Evolutionary conservation across 2,888 invertebrate genomes (phyloP).

Genomic region (Lissocephala sabroskyi): DNA sequence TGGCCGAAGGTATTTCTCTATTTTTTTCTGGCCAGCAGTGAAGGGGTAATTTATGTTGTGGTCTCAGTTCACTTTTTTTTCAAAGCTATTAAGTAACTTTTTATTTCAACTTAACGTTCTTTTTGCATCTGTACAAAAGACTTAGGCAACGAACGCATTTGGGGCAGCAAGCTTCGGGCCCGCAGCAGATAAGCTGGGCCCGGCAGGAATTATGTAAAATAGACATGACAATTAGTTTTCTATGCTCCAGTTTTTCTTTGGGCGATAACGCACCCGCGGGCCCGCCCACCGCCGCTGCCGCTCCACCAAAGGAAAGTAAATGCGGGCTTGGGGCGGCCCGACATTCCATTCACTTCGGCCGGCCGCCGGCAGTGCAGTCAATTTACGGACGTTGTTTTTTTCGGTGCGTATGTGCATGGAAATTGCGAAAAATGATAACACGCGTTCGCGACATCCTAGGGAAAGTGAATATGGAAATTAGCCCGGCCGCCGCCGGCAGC

Average conservation of each 20-base stretch:
- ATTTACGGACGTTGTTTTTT: slow-evolving; percentile 34
- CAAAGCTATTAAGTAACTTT: slow-evolving; percentile 53
- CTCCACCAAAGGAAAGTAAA: slow-evolving; percentile 59
- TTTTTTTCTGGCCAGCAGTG: slow-evolving; percentile 27
- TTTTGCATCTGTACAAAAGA: slow-evolving; percentile 17
- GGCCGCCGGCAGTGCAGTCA: no score
- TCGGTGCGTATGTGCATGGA: slow-evolving; percentile 48
- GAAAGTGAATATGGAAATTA: slow-evolving; percentile 53
- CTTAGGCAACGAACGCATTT: slow-evolving; percentile 27
- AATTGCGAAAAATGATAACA: slow-evolving; percentile 44
- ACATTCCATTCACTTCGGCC: slow-evolving; percentile 54
- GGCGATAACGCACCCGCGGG: background rate
- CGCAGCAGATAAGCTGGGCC: no score
- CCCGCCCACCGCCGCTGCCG: slow-evolving; percentile 5
- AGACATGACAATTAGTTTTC: slow-evolving; percentile 69
- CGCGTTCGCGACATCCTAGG: slow-evolving; percentile 50
- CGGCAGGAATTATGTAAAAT: slow-evolving; percentile 67
- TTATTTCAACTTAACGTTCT: no score
- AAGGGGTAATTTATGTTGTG: slow-evolving; percentile 62
- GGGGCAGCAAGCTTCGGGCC: slow-evolving; percentile 4
- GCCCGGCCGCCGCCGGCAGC: no score
- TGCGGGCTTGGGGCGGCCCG: slow-evolving; percentile 37
- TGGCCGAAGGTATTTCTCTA: slow-evolving; percentile 38
- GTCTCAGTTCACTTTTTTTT: slow-evolving; percentile 28
- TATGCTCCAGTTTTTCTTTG: slow-evolving; percentile 65